Base-by-base conservation (phyloP, 1,140 invertebrate genomes). In the Macrotrachela quadricornifera region DNA sequence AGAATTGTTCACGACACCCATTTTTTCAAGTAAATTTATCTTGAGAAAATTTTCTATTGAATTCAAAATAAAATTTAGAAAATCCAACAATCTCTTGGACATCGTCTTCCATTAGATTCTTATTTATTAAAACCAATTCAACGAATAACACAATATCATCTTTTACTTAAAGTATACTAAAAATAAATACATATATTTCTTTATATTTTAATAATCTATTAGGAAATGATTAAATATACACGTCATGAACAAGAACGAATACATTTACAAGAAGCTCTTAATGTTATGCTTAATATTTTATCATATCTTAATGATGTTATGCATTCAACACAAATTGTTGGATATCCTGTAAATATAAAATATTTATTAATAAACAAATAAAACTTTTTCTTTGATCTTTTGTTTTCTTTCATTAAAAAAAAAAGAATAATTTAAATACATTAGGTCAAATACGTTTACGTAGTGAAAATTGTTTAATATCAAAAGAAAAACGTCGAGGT, bases 241-340 rank as follows among this genome's bases (percentile, higher is more conserved):
- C 82, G 82, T 60, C 78, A 79, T 39, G 47, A 53, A 17, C 78
- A 79, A 11, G 80, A 80, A 66, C 80, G 78, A 56, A 74, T 76
- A 40, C 81, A 86, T 58, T 68, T 92, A 11, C 81, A 88, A 65
- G 82, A 87, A 63, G 86, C 87, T 0, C 69, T 92, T 45, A 83
- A 88, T 65, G 84, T 83, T 59, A 91, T 92, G 85, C 73, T 92
- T 10, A 79, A 83, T 39, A 86, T 92, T 42, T 72, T 92, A 16
- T 85, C 86, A 63, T 86, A 85, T 70, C 83, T 92, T 45, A 92
- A 94, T 67, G 86, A 92, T 67, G 86, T 84, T 57, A 90, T 94
- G 85, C 86, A 92, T 68, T 85, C 91, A 70, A 82, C 90, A 51
- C 82, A 84, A 43, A 92, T 94, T 58, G 85, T 81, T 13, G 85